phyloP scores from a whole-genome alignment of 1,140 invertebrate genomes.

The Ganaspis sp. region DNA sequence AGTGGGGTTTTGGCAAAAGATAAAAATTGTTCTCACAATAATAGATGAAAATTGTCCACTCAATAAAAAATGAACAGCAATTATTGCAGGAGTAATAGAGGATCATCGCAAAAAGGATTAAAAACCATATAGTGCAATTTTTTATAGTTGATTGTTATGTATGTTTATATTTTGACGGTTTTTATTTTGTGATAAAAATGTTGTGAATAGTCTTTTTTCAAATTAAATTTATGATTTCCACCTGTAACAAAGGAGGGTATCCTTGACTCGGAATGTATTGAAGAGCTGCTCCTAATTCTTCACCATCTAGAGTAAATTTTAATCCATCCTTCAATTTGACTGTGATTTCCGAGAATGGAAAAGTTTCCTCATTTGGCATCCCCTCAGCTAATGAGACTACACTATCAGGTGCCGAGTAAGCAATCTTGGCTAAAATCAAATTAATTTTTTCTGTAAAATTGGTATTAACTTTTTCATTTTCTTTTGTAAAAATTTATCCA shows the following conservation, averaged over 20 bases:
- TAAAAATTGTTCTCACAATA: no score
- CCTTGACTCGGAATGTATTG: constrained; percentile 87
- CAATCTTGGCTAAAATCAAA: constrained; percentile 79
- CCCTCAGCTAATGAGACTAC: constrained; percentile 86
- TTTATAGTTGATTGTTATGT: no score
- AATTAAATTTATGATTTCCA: constrained; percentile 39
- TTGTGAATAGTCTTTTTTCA: not conserved
- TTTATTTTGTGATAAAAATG: not conserved
- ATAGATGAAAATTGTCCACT: not conserved
- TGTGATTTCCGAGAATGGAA: constrained; percentile 83
- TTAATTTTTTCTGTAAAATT: not conserved
- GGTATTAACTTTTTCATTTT: no score
- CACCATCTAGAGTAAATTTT: constrained; percentile 77
- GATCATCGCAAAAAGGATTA: no score
- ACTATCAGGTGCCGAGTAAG: constrained; percentile 80
- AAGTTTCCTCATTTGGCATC: constrained; percentile 86
- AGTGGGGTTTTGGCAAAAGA: no score
- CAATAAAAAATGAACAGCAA: no score
- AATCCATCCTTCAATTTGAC: constrained; percentile 80
- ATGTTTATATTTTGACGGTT: no score
- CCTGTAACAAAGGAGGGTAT: constrained; percentile 81
- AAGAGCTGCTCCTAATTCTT: constrained; percentile 79
- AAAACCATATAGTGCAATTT: no score
- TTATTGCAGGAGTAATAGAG: no score
- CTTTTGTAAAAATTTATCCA: no score